Conservation (phyloP, 2,113 vertebrate genomes). For the Blennius ocellaris region DNA sequence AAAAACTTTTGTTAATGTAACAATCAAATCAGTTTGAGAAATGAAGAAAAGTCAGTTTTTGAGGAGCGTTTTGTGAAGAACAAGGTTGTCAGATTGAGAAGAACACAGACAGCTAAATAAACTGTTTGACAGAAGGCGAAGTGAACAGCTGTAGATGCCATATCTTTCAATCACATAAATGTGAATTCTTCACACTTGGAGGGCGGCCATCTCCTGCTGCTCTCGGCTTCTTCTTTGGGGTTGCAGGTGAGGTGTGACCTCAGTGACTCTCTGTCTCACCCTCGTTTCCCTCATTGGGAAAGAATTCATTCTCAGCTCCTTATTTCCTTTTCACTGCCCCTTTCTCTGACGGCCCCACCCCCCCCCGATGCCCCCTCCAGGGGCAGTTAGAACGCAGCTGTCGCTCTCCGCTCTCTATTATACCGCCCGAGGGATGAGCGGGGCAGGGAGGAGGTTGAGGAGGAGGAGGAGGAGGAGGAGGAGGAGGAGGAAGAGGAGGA, state of each 20-base stretch:
- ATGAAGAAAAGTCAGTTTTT: no score
- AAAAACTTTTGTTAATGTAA: no score
- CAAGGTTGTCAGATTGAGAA: no score
- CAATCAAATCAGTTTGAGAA: no score
- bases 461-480: not conserved
- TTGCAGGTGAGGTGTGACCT: constrained; percentile 52
- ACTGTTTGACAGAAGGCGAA: no score
- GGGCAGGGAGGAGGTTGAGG: constrained; percentile 10
- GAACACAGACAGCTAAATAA: no score
- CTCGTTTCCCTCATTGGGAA: constrained; percentile 43
- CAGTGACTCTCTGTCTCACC: constrained; percentile 41
- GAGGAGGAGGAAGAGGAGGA: constrained; percentile 3
- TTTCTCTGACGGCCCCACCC: constrained; percentile 20
- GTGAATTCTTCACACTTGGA: not conserved
- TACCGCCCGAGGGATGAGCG: constrained; percentile 33
- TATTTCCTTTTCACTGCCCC: constrained; percentile 54
- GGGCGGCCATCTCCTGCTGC: not conserved
- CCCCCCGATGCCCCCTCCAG: constrained; percentile 48
- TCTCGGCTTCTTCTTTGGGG: no score
- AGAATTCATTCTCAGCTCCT: constrained; percentile 56
- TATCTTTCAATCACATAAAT: not conserved
- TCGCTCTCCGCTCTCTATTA: constrained; percentile 54
- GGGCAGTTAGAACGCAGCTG: constrained; percentile 76
- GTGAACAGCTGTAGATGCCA: no score
- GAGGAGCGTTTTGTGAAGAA: no score